These are phyloP conservation scores for Ptychadena robeensis DNA, from an alignment of 2,797 vertebrate species.

Conservation along the genomic window DNA sequence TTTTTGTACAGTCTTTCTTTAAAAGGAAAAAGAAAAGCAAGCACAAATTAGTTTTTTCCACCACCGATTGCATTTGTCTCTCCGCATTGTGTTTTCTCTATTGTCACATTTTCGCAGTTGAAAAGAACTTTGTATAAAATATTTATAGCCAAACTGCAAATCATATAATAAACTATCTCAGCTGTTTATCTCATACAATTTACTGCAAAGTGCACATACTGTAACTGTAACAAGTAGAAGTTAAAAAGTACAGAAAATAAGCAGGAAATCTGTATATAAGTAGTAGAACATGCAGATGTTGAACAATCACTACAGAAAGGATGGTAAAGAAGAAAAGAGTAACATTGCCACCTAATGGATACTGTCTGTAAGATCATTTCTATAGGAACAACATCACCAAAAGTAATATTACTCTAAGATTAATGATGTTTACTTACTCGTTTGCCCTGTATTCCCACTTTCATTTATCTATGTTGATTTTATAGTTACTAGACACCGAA, in stretches of 20 bases:
- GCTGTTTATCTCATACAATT: neutral
- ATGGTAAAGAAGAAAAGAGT: constrained; percentile 61
- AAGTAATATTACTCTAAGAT: constrained; percentile 65
- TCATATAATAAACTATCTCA: neutral
- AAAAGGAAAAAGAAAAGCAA: neutral
- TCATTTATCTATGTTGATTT: constrained; percentile 64
- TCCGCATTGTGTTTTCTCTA: neutral
- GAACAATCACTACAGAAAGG: neutral
- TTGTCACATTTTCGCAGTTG: neutral
- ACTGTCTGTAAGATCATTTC: neutral
- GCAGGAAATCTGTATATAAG: neutral
- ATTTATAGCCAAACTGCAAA: neutral
- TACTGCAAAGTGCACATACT: neutral
- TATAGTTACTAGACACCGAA: constrained; percentile 60
- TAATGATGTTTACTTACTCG: constrained; percentile 67
- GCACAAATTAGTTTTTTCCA: neutral
- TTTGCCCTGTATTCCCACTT: constrained; percentile 65
- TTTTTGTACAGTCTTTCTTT: too few relatives aligned
- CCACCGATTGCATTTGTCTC: neutral
- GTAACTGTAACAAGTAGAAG: neutral
- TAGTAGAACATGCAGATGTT: neutral
- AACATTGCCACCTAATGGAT: constrained; percentile 77
- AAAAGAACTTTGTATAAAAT: constrained; percentile 3
- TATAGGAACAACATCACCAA: constrained; percentile 31
- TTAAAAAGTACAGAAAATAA: constrained; percentile 8